Base-by-base conservation (phyloP, 2,888 invertebrate genomes). In the Ectobius pallidus region DNA sequence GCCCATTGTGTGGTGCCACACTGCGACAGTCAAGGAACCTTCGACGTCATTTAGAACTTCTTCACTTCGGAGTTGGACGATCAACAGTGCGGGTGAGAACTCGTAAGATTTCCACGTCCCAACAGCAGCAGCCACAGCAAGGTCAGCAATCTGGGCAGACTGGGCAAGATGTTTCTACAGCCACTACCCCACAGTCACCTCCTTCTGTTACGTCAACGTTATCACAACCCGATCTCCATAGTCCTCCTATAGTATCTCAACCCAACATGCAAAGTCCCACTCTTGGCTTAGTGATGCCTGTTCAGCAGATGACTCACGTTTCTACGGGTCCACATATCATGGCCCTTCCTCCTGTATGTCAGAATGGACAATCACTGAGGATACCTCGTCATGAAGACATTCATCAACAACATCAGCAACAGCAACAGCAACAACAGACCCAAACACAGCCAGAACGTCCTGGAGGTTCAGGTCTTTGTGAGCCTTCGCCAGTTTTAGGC, bases 11-110 rank as follows among this genome's bases (percentile, higher is more conserved):
- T 58, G 77, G 78, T 22, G 77, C 77, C 14, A 77, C 76, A 9
- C 71, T 79, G 55, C 74, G 78, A 14, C 79, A 79, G 61, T 78
- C 78, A 6, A 75, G 78, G 9, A 79, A 79, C 71, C 76, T 79
- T 16, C 75, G 78, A 6, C 77, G 79, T 20, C 79, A 79, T 69
- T 77, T 79, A 55, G 78, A 78, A 61, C 74, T 78, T 46, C 77
- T 77, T 27, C 79, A 79, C 63, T 77, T 76, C 39, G 75, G 73
- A 11, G 69, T 68, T 6, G 74, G 74, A 27, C 22, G 74, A 34
- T 71, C 74, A n/a, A 68, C 49, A 25, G 69, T 73, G 14, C 49
- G 44, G 25, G 73, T 73, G n/a, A 70, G 73, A 42, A 52, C 73
- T 14, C 65, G 73, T 16, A 70, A 70, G 30, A 39, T 34, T 22